Evolutionary conservation across 2,888 invertebrate genomes (phyloP), one percentile per base, ranked within the genome.

Genomic region (Yponomeuta evonymella): DNA sequence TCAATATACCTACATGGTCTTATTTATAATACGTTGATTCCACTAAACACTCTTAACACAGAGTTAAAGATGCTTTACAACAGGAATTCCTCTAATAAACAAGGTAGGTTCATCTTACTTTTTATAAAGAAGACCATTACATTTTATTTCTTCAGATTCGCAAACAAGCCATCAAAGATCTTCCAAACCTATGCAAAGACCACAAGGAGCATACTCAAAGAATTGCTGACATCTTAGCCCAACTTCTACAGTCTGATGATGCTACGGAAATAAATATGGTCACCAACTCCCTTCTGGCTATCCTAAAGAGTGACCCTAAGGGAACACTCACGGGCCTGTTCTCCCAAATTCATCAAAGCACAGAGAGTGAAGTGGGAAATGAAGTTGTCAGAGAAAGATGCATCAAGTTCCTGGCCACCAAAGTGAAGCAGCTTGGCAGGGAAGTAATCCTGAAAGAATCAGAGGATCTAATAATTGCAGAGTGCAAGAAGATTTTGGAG

Each of bases 161-260:
- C 30, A 98, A 98, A 81, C 97, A 97, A 92, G 98, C 98, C 15
- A 98, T 98, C 76, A 98, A 97, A 88, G 96, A 97, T 82, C 92
- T 99, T 73, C 97, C 98, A 12, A 93, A 94, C 65, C 91, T 99
- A 72, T 98, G 98, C 81, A 97, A 97, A 85, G 97, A 96, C 76
- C 95, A 95, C 72, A 96, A 96, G 75, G 96, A 96, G 75, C 95
- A 97, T 80, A 95, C 98, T 0, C 94, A 95, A 58, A 96, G 96
- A 86, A 96, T 99, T 78, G 96, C 98, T 12, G 98, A 98, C 84
- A 97, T 98, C 74, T 93, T 99, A 73, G 96, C 97, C 6, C 99
- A 99, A 83, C 91, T 99, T 66, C 90, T 99, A 72, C 97, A 97
- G 83, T 95, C 97, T 33, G 97, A 97, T 75, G 98, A 98, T 87